These are phyloP conservation scores for Hormiphora californensis DNA, from an alignment of 37 sponge, comb jelly and placozoan species.

Conservation along the genomic window DNA sequence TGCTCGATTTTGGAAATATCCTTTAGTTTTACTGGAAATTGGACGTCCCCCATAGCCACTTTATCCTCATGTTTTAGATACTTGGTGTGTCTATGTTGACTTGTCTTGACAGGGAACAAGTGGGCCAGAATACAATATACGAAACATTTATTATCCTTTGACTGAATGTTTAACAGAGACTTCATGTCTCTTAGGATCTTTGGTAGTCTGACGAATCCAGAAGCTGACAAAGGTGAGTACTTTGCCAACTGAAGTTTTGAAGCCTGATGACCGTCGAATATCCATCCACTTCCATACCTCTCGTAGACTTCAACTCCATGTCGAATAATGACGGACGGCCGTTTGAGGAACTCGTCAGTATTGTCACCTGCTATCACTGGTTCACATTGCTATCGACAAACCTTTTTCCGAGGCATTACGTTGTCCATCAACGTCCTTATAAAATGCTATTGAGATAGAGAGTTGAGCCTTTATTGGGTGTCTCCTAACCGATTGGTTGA, in stretches of 20 bases:
- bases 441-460: not conserved
- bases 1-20: not conserved
- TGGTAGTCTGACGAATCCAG: not conserved
- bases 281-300: constrained; percentile 3
- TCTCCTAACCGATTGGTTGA: not conserved
- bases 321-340: not conserved
- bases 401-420: not conserved
- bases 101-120: not conserved
- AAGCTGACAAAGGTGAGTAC: constrained; percentile 4
- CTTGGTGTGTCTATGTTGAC: not conserved
- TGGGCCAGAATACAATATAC: constrained; percentile 41
- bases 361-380: not conserved
- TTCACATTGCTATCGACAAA: not conserved
- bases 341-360: not conserved
- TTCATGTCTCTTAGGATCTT: constrained; percentile 51
- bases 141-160: constrained; percentile 14
- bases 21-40: constrained; percentile 15
- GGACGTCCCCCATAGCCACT: not conserved
- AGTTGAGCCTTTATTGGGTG: constrained; percentile 35
- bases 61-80: not conserved
- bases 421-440: not conserved
- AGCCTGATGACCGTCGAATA: not conserved
- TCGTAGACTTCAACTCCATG: not conserved
- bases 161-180: not conserved
- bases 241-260: not conserved